phyloP scores from a whole-genome alignment of 2,797 vertebrate genomes.

The Pampus argenteus region DNA sequence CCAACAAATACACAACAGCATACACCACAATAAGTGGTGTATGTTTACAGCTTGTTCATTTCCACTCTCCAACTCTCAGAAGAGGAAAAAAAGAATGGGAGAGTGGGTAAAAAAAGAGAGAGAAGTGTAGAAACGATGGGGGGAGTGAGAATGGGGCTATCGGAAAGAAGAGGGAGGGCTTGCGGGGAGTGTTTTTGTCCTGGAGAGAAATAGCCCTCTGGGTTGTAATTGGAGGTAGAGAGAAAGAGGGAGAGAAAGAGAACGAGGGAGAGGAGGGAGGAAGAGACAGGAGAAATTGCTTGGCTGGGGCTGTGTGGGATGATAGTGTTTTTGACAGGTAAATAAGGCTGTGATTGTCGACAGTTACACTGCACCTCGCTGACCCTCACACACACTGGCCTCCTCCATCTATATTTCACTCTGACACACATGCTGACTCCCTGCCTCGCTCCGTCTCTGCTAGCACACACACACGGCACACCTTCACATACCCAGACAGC shows the following conservation, averaged over 20 bases:
- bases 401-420: slow-evolving; percentile 88
- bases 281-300: slow-evolving; percentile 91
- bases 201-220: slow-evolving; percentile 89
- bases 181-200: slow-evolving; percentile 88
- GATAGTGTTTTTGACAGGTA: slow-evolving; percentile 93
- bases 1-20: slow-evolving; percentile 81
- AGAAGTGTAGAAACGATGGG: slow-evolving; percentile 66
- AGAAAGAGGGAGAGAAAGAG: slow-evolving; percentile 81
- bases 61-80: slow-evolving; percentile 89
- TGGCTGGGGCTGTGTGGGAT: slow-evolving; percentile 89
- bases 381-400: slow-evolving; percentile 87
- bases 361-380: slow-evolving; percentile 90
- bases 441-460: slow-evolving; percentile 71
- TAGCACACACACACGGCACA: slow-evolving; percentile 31
- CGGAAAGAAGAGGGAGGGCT: slow-evolving; percentile 85
- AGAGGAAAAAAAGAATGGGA: slow-evolving; percentile 80
- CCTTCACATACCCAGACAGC: slow-evolving; percentile 41
- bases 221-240: slow-evolving; percentile 89
- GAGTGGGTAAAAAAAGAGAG: slow-evolving; percentile 67
- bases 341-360: slow-evolving; percentile 93
- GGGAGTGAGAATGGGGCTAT: slow-evolving; percentile 81
- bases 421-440: slow-evolving; percentile 87
- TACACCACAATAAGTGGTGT: slow-evolving; percentile 86
- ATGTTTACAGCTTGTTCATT: slow-evolving; percentile 92
- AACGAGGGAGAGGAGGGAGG: slow-evolving; percentile 84